Conservation (phyloP, 2,797 vertebrate genomes). For the Chromobotia macracanthus region DNA sequence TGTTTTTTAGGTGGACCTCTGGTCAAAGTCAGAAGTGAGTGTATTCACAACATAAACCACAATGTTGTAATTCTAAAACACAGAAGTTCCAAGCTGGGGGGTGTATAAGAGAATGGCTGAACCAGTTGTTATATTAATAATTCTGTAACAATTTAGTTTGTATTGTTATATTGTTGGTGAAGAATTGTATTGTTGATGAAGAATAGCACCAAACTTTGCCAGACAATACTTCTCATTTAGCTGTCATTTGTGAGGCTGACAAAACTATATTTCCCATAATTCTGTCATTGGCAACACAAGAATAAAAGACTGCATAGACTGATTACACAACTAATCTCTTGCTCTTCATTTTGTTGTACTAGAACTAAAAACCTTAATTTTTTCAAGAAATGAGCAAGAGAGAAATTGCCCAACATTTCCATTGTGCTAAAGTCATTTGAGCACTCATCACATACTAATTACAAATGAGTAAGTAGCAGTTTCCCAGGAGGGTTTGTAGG, state of each 20-base stretch:
- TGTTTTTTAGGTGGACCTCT: too few relatives aligned
- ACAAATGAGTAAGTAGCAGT: slow-evolving; percentile 8
- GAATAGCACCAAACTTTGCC: neutral
- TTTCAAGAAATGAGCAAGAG: neutral
- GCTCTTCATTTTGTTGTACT: slow-evolving; percentile 6
- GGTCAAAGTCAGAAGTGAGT: too few relatives aligned
- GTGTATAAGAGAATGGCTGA: neutral
- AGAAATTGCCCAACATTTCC: slow-evolving; percentile 19
- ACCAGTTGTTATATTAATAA: too few relatives aligned
- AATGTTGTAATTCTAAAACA: neutral
- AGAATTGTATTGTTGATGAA: neutral
- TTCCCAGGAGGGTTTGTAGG: slow-evolving; percentile 28
- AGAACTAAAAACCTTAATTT: slow-evolving; percentile 11
- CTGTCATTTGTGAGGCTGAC: neutral
- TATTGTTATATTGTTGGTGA: too few relatives aligned
- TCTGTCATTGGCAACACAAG: neutral
- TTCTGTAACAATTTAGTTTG: neutral
- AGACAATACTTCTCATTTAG: neutral
- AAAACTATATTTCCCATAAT: neutral
- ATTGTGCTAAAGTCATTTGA: slow-evolving; percentile 7
- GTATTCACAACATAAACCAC: neutral
- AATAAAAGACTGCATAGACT: neutral
- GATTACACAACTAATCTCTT: neutral
- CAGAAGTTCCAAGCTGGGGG: neutral
- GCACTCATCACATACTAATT: slow-evolving; percentile 12